A percentile compares a stretch with the other conserved stretches of the same genome.
phyloP scores from a whole-genome alignment of 2,113 vertebrate species.

The Podarcis muralis region DNA sequence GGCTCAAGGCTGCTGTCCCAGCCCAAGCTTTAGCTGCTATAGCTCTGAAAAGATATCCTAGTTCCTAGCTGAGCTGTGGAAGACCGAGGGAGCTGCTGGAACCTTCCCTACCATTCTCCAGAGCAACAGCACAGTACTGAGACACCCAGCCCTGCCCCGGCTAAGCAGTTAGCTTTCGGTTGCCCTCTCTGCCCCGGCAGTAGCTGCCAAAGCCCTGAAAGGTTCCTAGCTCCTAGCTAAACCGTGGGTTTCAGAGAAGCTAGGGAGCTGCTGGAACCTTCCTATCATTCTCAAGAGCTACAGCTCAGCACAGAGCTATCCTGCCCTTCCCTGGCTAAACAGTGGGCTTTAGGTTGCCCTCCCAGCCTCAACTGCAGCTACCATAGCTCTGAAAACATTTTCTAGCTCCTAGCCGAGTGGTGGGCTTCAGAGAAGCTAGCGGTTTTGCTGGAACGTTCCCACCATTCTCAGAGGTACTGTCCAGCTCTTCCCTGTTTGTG shows the following conservation, averaged over 20 bases:
- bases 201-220: neutral
- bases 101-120: neutral
- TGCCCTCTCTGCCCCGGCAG: neutral
- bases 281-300: neutral
- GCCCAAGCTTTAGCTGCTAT: neutral
- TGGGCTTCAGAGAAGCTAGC: neutral
- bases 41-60: neutral
- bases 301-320: no score
- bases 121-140: neutral
- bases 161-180: neutral
- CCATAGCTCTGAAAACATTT: neutral
- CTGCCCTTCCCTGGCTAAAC: neutral
- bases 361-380: neutral
- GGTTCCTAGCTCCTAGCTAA: no score
- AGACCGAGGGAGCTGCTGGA: neutral
- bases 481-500: neutral
- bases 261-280: neutral
- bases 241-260: neutral
- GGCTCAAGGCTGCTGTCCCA: neutral
- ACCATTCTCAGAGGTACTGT: no score
- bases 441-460: neutral
- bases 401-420: neutral
- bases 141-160: neutral
- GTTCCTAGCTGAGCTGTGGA: neutral
- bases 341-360: neutral